phyloP scores from a whole-genome alignment of 2,113 vertebrate species.

The Percopsis transmontana region DNA sequence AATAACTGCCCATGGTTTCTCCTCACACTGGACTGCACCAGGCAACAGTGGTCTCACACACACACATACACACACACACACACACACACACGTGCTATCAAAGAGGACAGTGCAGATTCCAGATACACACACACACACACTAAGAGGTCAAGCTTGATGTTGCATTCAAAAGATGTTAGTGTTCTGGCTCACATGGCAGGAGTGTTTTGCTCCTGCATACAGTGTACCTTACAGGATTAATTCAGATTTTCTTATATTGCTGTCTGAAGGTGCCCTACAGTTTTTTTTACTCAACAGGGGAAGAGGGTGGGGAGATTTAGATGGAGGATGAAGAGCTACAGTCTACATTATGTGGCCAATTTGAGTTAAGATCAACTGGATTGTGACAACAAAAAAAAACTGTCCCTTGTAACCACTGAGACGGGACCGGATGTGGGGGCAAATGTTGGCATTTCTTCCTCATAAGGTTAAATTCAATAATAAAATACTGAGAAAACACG shows the following conservation, averaged over 20 bases:
- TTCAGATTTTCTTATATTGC: not conserved
- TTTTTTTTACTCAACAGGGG: not conserved
- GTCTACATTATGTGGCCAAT: conserved; percentile 47
- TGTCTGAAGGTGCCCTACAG: not conserved
- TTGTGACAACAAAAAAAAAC: conserved; percentile 25
- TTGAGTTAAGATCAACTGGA: conserved; percentile 46
- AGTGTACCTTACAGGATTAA: not conserved
- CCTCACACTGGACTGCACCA: conserved; percentile 46
- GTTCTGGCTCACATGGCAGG: not conserved
- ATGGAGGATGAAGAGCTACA: conserved; percentile 27
- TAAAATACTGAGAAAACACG: not conserved
- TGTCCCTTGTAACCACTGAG: too few relatives aligned
- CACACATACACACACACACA: conserved; percentile 33
- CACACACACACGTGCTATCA: conserved; percentile 40
- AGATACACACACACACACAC: conserved; percentile 48
- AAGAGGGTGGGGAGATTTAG: conserved; percentile 17
- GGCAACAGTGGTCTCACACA: conserved; percentile 54
- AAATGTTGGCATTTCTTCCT: too few relatives aligned
- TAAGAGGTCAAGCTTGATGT: conserved; percentile 17
- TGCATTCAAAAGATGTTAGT: conserved; percentile 19
- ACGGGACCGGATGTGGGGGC: too few relatives aligned
- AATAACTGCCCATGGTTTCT: conserved; percentile 61
- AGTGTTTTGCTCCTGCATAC: not conserved
- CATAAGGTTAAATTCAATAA: not conserved
- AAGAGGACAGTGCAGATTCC: conserved; percentile 44